Base-by-base conservation (phyloP, 2,888 invertebrate species). In the Lepeophtheirus nordmannii region DNA sequence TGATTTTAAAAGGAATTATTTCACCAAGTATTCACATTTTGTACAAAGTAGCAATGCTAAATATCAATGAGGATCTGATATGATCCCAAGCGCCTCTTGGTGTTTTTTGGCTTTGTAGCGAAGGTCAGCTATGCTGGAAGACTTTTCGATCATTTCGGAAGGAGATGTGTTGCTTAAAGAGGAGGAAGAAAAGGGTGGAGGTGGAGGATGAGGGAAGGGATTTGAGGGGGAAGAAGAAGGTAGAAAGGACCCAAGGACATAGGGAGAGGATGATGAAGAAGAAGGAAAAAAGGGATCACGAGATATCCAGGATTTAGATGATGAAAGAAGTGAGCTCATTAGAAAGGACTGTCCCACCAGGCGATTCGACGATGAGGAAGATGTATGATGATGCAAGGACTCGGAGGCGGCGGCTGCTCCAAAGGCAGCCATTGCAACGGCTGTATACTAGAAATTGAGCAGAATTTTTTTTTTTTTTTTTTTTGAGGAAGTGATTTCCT, bases 61-160 rank as follows among this genome's bases (percentile, higher is more conserved):
- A n/a, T n/a, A 5, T 30, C 30, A 30, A 30, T 30, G 30, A 7
- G 30, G 30, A 30, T 30, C 30, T 30, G 30, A 30, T 30, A 30
- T 30, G 7, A 77, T 71, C n/a, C 80, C 90, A 65, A 93, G 78
- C 0, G 91, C 89, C 71, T 92, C 92, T 39, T 92, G 87, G 76
- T 93, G 93, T 72, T 90, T 85, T 74, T 89, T 85, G 22, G 94
- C 93, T 77, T 94, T 94, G 70, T 93, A 81, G 71, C 94, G 81
- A 67, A 94, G 80, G 78, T 94, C 94, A 0, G 92, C 93, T 74
- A 94, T 93, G 75, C 91, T 92, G 22, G 90, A 91, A 72, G 88
- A 77, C 69, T 78, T 65, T 46, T 10, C 65, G 60, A 10, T 64
- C 67, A 56, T 65, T 56, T 37, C 37, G 40, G 57, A 22, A 58